Base-by-base conservation (phyloP, 2,113 vertebrate species). In the Mandrillus leucophaeus region DNA sequence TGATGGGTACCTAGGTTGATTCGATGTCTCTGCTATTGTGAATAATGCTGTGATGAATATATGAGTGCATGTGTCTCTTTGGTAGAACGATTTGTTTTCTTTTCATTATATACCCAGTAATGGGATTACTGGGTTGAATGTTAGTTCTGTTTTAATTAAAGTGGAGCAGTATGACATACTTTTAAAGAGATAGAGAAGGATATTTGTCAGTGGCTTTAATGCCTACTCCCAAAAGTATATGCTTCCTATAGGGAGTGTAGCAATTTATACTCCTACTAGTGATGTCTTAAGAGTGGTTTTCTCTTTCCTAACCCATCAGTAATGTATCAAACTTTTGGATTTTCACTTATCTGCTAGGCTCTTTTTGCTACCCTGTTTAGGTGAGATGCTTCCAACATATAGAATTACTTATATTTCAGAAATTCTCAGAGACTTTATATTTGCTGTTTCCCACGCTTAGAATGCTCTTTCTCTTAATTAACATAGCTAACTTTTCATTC, bases 401-500 rank as follows among this genome's bases (percentile, higher is more conserved):
- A 66, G 59, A 91, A 61, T 70, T 38, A 73, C 82, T 78, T 95
- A 22, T 93, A 91, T 88, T 91, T 76, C 12, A 76, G n/a, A 97
- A 68, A 30, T 61, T 87, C 43, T 80, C 72, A 68, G 45, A 82
- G n/a, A 79, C 35, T 82, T 79, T 75, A 61, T 6, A 32, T 59
- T 89, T 89, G 18, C 50, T 66, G 1, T 88, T 91, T 92, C 16
- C 5, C 55, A 23, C 89, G 18, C n/a, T n/a, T 81, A 5, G 14
- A 95, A 95, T 97, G 89, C 35, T 85, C 52, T 90, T 70, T 70
- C 11, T 81, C 35, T 84, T 91, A 93, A 55, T 95, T 79, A 13
- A 20, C 64, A 6, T 83, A 75, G 43, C 25, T 85, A 52, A 88
- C 73, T 95, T 66, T 91, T 86, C 18, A 85, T 89, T 82, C 9